Conservation (phyloP, 2,113 vertebrate genomes). For the Axis porcinus region DNA sequence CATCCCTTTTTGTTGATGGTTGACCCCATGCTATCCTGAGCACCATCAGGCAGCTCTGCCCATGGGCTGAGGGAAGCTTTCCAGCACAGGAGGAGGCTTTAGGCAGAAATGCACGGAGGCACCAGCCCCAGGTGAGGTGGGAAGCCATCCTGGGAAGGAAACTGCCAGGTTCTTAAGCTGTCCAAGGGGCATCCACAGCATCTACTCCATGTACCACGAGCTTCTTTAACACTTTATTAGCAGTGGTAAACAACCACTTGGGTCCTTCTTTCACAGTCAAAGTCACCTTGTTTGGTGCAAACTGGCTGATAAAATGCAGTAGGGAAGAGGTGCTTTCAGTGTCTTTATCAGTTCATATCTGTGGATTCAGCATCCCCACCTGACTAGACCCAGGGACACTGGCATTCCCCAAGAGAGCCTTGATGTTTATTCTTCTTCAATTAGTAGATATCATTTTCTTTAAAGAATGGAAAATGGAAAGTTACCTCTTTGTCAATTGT, state of each 20-base stretch:
- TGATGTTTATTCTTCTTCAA: neutral
- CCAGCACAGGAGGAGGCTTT: neutral
- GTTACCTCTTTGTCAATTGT: neutral
- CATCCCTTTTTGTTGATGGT: neutral
- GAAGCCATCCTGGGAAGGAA: neutral
- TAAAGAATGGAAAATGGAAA: neutral
- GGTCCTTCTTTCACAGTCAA: neutral
- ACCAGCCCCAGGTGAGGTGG: neutral
- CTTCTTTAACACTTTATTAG: neutral
- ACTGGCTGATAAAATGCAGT: neutral
- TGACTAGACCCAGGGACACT: neutral
- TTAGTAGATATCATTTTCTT: neutral
- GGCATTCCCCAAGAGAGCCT: neutral
- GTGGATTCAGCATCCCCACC: neutral
- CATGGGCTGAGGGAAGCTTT: neutral
- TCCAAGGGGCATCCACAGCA: neutral
- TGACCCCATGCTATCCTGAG: neutral
- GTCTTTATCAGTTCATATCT: neutral
- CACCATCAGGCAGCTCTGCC: neutral
- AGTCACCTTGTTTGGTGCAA: neutral
- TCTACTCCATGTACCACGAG: neutral
- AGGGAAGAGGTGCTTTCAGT: neutral
- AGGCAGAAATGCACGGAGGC: neutral
- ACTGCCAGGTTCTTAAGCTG: neutral
- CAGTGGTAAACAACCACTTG: neutral